Base-by-base conservation (phyloP, 2,888 invertebrate species). In the Napeogenes inachia region DNA sequence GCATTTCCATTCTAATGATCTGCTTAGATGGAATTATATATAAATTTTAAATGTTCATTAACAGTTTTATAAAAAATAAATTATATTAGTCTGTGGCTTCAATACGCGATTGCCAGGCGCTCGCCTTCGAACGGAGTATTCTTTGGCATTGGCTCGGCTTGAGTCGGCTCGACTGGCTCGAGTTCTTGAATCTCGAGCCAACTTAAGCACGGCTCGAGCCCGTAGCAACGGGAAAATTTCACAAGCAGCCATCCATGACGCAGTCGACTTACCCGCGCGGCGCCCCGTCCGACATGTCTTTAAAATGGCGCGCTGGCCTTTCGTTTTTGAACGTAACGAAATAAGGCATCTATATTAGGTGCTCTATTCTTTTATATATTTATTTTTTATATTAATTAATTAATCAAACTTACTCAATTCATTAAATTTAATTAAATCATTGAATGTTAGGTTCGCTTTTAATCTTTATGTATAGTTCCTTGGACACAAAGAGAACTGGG, bases 231-330 rank as follows among this genome's bases (percentile, higher is more conserved):
- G 75, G 74, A 75, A 76, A 80, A 79, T 81, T 79, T 81, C 79
- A 73, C 78, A 79, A 76, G 77, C 82, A 78, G 73, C 82, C 78
- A 77, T 73, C 78, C 83, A 74, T 83, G 79, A 78, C 80, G 75
- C 60, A 63, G 66, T 73, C 70, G 72, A 71, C 67, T 70, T 72
- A 68, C 69, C 70, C 72, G 71, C 69, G 65, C 67, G 62, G 66
- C 71, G 67, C 69, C 66, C 62, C 69, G 68, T 64, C 62, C 69
- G 67, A 70, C 70, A 68, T 71, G 70, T 72, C 71, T 73, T 70
- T 68, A 67, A 68, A 68, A 68, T 70, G 69, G 64, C 67, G 71
- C 71, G 67, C 68, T 65, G 62, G 70, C 71, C 71, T 70, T 71
- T 72, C 74, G 67, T 72, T 74, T 72, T 72, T 69, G 68, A 71